Base-by-base conservation (phyloP, 2,797 vertebrate genomes). In the Eleutherodactylus coqui region DNA sequence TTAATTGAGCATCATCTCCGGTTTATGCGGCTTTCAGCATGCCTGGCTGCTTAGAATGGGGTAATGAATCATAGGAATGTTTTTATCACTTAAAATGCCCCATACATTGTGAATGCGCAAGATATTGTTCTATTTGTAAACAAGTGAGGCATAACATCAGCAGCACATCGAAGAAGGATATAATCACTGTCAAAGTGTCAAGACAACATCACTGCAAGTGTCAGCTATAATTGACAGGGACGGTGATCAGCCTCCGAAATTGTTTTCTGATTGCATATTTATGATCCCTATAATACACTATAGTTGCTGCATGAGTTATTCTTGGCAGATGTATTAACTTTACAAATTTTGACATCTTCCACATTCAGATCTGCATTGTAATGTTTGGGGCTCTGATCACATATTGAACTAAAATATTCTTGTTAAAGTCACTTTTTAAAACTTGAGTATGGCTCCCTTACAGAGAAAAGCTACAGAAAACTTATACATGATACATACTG, bases 231-330 rank as follows among this genome's bases (percentile, higher is more conserved):
- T 92, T 94, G 93, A 91, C 90, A 90, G 92, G 90, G 87, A 90
- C 90, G 90, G 89, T 89, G 91, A 92, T 95, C 92, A 91, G 88
- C 43, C 87, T 91, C 82, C 87, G 80, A 90, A 92, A 92, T 89
- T 88, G 91, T 90, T 92, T 92, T 92, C 92, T 91, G 86, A 92
- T 93, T 93, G 92, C 92, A 94, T 95, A 94, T 95, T 95, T 94
- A 95, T 94, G 91, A 93, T 90, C 81, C 89, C 87, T 91, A 83
- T 91, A 92, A 91, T 90, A 89, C 81, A 84, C 89, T 89, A 79
- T 85, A 92, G 91, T 91, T 91, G 89, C 88, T 89, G 62, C 86
- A 86, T 90, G 90, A 93, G 89, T 89, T 93, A 89, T 90, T 93
- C 90, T 90, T 91, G 92, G 90, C 2, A 38, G 89, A 90, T 92